Percentiles rank a stretch among this genome's conserved stretches.
Evolutionary conservation across 2,888 invertebrate genomes (phyloP).

Genomic region (Nomada lathburiana): DNA sequence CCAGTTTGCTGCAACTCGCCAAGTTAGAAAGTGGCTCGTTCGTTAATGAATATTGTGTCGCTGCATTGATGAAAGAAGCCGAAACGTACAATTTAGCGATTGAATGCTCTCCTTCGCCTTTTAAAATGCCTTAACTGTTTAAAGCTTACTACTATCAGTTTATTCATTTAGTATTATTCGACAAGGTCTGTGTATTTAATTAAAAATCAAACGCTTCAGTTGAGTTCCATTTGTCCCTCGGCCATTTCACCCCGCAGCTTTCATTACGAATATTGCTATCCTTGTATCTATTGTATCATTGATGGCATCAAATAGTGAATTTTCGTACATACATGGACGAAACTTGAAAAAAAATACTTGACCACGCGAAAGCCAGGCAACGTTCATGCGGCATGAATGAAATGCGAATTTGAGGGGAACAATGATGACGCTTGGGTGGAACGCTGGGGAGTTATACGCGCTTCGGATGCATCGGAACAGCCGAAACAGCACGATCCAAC

Average conservation of each 20-base stretch:
- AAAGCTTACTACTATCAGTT: background rate
- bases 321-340: too few relatives aligned
- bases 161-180: too few relatives aligned
- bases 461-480: conserved; percentile 6
- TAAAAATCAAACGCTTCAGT: too few relatives aligned
- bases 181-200: too few relatives aligned
- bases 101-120: background rate
- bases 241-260: too few relatives aligned
- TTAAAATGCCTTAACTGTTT: background rate
- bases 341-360: too few relatives aligned
- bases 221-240: too few relatives aligned
- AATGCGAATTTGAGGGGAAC: conserved; percentile 13
- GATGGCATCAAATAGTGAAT: too few relatives aligned
- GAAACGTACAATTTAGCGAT: conserved; percentile 11
- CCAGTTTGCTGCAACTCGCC: conserved; percentile 12
- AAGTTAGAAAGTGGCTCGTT: conserved; percentile 20
- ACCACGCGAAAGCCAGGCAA: too few relatives aligned
- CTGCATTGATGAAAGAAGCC: conserved; percentile 5
- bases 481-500: background rate
- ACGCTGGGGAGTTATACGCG: conserved; percentile 51
- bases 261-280: too few relatives aligned
- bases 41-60: conserved; percentile 28
- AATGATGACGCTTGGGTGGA: conserved; percentile 46
- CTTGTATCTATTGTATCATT: too few relatives aligned
- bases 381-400: conserved; percentile 7